These are phyloP conservation scores for Drosophila cognata DNA, from an alignment of 2,888 invertebrate species.

Conservation along the genomic window DNA sequence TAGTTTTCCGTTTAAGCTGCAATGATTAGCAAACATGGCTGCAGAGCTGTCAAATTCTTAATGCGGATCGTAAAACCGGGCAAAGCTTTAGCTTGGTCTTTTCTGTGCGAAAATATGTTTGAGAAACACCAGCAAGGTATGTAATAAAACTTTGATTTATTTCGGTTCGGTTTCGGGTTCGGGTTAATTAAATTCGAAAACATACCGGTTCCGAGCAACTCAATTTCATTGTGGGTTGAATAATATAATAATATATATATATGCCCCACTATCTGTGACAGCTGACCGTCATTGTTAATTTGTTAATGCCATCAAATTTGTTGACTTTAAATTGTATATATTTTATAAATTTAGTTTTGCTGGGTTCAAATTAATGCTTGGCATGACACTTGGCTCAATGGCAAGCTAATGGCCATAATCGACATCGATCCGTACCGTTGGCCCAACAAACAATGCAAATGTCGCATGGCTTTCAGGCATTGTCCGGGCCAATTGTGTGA, in stretches of 20 bases:
- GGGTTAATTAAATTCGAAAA: not conserved
- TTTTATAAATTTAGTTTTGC: slow-evolving; percentile 1
- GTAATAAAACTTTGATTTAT: not conserved
- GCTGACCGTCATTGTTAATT: slow-evolving; percentile 3
- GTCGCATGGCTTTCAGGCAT: slow-evolving; percentile 30
- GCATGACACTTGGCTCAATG: slow-evolving; percentile 29
- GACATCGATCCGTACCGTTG: slow-evolving; percentile 40
- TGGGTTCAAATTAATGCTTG: slow-evolving; percentile 28
- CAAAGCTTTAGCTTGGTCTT: not conserved
- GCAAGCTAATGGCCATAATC: slow-evolving; percentile 45
- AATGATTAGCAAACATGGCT: slow-evolving; percentile 1
- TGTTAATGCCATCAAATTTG: not conserved
- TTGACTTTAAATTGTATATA: not conserved
- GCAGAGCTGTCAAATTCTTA: slow-evolving; percentile 1
- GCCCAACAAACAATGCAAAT: slow-evolving; percentile 44
- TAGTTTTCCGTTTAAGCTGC: not conserved
- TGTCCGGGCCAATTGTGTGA: slow-evolving; percentile 40
- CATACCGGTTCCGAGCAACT: not conserved
- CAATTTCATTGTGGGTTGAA: not conserved
- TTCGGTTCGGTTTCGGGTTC: not conserved
- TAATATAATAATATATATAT: not conserved
- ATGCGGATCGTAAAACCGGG: not conserved
- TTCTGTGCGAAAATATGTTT: not conserved
- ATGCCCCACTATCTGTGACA: not conserved
- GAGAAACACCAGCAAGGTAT: not conserved